These are phyloP conservation scores for Agrotis exclamationis DNA, from an alignment of 2,888 invertebrate species.

Conservation along the genomic window DNA sequence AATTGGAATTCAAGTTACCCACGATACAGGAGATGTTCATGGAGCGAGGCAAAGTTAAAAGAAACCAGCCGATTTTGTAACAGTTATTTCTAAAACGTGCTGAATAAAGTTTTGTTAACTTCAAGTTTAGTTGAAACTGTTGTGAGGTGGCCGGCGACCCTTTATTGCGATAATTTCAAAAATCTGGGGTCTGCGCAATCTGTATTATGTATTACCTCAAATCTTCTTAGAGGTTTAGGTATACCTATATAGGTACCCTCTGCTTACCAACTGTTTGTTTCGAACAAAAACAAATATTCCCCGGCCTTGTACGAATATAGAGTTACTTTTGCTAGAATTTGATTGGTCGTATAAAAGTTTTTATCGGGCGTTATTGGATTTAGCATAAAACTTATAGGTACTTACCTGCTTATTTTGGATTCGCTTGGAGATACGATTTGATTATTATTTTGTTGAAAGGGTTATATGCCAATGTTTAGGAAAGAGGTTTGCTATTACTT, in stretches of 20 bases:
- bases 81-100: neutral
- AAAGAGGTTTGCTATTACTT: constrained; percentile 8
- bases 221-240: constrained; percentile 59
- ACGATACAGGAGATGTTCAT: too few relatives aligned
- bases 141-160: constrained; percentile 25
- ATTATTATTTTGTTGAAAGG: constrained; percentile 42
- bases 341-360: constrained; percentile 58
- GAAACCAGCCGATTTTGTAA: constrained; percentile 1
- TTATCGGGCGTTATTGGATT: constrained; percentile 48
- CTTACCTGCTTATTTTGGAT: constrained; percentile 42
- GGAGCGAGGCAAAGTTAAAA: too few relatives aligned
- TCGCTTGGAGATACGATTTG: constrained; percentile 17
- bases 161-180: constrained; percentile 45
- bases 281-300: constrained; percentile 49
- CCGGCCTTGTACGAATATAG: constrained; percentile 11
- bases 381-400: constrained; percentile 54
- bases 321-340: constrained; percentile 46
- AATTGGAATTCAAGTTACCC: constrained; percentile 23
- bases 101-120: constrained; percentile 42
- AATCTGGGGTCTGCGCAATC: constrained; percentile 28
- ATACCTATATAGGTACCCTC: constrained; percentile 2
- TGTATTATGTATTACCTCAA: constrained; percentile 50
- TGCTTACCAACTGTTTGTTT: constrained; percentile 14
- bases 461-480: constrained; percentile 11
- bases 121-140: constrained; percentile 40